phyloP scores from a whole-genome alignment of 1,140 invertebrate genomes.

The Lepidostoma basale region DNA sequence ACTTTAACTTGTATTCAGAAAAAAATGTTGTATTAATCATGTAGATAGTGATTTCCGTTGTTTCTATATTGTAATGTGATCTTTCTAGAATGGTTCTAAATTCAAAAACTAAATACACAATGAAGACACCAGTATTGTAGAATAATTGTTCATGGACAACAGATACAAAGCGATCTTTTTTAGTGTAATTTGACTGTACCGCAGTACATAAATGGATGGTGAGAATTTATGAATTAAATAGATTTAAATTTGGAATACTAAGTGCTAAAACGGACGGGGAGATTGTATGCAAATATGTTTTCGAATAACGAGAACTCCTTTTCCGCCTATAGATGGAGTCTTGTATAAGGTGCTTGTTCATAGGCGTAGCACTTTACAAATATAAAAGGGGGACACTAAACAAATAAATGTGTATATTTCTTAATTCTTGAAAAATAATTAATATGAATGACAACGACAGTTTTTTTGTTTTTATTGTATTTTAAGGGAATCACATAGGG shows the following conservation, averaged over 20 bases:
- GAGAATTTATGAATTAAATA: slow-evolving; percentile 46
- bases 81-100: no score
- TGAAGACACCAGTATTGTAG: background rate
- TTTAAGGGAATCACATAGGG: no score
- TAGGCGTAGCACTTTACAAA: slow-evolving; percentile 3
- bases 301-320: slow-evolving; percentile 5
- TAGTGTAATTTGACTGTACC: slow-evolving; percentile 31
- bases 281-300: slow-evolving; percentile 46
- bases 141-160: background rate
- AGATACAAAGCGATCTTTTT: slow-evolving; percentile 20
- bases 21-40: slow-evolving; percentile 23
- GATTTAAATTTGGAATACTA: slow-evolving; percentile 45
- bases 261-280: slow-evolving; percentile 45
- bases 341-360: background rate
- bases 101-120: background rate
- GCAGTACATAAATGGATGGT: slow-evolving; percentile 46
- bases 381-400: no score
- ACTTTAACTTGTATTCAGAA: background rate
- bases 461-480: no score
- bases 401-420: no score
- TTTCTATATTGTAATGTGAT: slow-evolving; percentile 16
- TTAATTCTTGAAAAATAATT: no score
- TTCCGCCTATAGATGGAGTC: background rate
- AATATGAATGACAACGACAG: no score
- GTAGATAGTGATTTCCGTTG: slow-evolving; percentile 10